Conservation (phyloP, 2,888 invertebrate genomes). For the Chrysolina oricalcia region DNA sequence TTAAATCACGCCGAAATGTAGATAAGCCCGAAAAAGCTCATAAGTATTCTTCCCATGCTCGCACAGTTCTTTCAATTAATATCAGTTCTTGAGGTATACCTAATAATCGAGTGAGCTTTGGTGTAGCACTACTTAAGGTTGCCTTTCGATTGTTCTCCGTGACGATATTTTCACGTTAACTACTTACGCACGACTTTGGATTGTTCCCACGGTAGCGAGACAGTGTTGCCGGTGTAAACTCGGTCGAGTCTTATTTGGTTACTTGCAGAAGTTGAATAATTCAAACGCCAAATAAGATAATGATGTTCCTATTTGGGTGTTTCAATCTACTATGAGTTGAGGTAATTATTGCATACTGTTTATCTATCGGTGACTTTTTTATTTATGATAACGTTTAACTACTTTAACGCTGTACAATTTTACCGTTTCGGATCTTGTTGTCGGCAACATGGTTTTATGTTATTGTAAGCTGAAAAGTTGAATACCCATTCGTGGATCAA, state of each 20-base stretch:
- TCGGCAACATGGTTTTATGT: neutral
- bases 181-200: constrained; percentile 64
- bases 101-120: constrained; percentile 35
- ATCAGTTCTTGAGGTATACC: constrained; percentile 44
- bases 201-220: constrained; percentile 66
- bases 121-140: constrained; percentile 41
- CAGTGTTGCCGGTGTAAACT: constrained; percentile 39
- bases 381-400: neutral
- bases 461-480: neutral
- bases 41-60: constrained; percentile 49
- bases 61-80: constrained; percentile 48
- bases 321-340: neutral
- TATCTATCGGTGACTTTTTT: neutral
- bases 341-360: neutral
- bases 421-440: neutral
- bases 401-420: neutral
- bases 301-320: neutral
- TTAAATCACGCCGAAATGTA: constrained; percentile 31
- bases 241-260: constrained; percentile 3
- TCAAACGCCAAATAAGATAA: neutral
- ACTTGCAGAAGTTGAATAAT: neutral
- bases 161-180: constrained; percentile 67
- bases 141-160: constrained; percentile 48
- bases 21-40: constrained; percentile 41
- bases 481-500: neutral